Conservation (phyloP, 2,888 invertebrate genomes). For the Syrphus vitripennis region DNA sequence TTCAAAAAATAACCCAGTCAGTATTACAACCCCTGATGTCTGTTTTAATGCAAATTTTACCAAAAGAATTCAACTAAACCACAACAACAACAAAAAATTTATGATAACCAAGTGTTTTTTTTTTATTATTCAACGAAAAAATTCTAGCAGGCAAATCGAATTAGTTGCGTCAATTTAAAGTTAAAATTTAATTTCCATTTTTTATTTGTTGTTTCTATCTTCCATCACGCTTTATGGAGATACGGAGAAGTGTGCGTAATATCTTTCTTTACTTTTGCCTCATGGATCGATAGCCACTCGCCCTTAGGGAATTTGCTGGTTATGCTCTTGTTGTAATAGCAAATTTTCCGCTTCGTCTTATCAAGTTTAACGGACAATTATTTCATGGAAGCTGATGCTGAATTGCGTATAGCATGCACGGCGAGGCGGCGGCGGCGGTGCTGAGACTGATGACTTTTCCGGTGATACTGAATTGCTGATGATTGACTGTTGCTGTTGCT, state of each 20-base stretch:
- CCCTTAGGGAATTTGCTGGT: background rate
- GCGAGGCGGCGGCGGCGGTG: background rate
- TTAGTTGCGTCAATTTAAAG: slow-evolving; percentile 4
- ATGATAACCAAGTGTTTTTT: background rate
- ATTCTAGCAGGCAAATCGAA: background rate
- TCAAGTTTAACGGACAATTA: background rate
- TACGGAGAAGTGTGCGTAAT: background rate
- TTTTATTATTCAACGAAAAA: background rate
- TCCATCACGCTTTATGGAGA: background rate
- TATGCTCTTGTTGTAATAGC: background rate
- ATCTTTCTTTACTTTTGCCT: background rate
- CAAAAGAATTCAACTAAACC: background rate
- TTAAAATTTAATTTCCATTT: background rate
- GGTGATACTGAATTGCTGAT: background rate
- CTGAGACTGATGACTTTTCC: background rate
- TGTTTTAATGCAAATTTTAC: background rate
- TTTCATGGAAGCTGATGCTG: background rate
- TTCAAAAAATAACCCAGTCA: too few relatives aligned
- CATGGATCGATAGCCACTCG: background rate
- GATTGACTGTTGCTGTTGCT: background rate
- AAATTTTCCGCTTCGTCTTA: slow-evolving; percentile 1
- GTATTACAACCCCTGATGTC: too few relatives aligned
- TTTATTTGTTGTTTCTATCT: background rate
- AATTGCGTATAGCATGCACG: background rate
- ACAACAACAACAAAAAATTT: background rate